These are phyloP conservation scores for Eupithecia tripunctaria DNA, from an alignment of 2,888 invertebrate species.

Conservation along the genomic window DNA sequence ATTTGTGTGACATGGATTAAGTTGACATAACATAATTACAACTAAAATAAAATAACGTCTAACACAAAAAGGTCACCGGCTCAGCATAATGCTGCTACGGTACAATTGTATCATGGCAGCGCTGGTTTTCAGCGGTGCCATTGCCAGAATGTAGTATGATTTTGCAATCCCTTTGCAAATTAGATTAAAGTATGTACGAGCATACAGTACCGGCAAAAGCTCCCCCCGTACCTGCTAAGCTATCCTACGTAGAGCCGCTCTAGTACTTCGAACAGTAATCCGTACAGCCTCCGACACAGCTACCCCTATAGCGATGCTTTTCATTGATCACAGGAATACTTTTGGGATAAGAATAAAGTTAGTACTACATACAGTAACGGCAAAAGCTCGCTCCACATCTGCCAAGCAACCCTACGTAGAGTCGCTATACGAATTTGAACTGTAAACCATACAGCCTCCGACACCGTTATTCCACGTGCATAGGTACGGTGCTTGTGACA, in stretches of 20 bases:
- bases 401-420: slow-evolving; percentile 22
- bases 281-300: slow-evolving; percentile 76
- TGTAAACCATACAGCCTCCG: slow-evolving; percentile 73
- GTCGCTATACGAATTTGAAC: slow-evolving; percentile 79
- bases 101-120: no score
- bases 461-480: slow-evolving; percentile 65
- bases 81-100: no score
- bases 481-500: neutral
- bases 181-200: neutral
- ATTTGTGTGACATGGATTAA: no score
- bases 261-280: slow-evolving; percentile 79
- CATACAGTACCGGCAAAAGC: slow-evolving; percentile 50
- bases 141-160: neutral
- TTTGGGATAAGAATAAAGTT: no score
- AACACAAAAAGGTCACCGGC: no score
- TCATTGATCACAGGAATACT: no score
- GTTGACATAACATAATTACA: no score
- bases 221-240: slow-evolving; percentile 22
- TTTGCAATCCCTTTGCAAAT: neutral
- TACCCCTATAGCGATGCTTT: no score
- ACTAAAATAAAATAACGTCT: no score
- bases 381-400: slow-evolving; percentile 37
- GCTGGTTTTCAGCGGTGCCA: no score
- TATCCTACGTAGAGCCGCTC: slow-evolving; percentile 51
- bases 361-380: slow-evolving; percentile 41